Evolutionary conservation across 37 sponge, comb jelly and placozoan species (phyloP).

Genomic region (Mnemiopsis leidyi): DNA sequence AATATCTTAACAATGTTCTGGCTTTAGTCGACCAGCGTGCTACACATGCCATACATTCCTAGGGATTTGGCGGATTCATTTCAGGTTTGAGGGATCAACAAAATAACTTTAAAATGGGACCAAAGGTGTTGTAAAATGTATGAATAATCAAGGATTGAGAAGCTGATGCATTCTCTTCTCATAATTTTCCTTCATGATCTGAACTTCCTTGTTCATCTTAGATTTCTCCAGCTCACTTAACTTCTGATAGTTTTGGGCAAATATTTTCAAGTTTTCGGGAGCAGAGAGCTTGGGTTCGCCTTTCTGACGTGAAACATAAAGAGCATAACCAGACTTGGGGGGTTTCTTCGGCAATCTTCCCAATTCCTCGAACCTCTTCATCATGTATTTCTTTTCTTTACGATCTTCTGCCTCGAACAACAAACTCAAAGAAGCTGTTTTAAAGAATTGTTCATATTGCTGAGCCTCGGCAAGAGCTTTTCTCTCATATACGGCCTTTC

Average conservation of each 20-base stretch:
- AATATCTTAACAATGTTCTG: background rate
- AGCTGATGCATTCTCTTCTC: background rate
- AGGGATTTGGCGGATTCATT: background rate
- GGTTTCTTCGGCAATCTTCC: constrained; percentile 57
- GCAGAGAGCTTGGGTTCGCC: background rate
- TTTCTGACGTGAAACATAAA: constrained; percentile 16
- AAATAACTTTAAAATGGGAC: background rate
- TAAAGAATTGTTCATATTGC: constrained; percentile 34
- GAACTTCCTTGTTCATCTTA: background rate
- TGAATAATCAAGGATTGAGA: background rate
- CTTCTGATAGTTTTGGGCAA: constrained; percentile 22
- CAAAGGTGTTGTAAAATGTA: background rate
- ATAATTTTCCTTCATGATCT: constrained; percentile 17
- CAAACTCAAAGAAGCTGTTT: background rate
- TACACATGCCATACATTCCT: background rate
- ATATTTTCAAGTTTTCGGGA: background rate
- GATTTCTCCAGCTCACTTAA: background rate
- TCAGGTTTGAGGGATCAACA: background rate
- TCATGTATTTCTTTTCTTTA: constrained; percentile 30
- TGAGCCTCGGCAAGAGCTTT: background rate
- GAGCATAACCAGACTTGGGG: constrained; percentile 2
- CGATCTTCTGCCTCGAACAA: background rate
- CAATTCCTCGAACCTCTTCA: constrained; percentile 18
- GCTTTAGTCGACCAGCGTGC: background rate
- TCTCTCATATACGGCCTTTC: background rate